Percentiles rank a stretch among this genome's conserved stretches.
Evolutionary conservation across 2,888 invertebrate genomes (phyloP).

Genomic region (Cryptocheilus praepositus): DNA sequence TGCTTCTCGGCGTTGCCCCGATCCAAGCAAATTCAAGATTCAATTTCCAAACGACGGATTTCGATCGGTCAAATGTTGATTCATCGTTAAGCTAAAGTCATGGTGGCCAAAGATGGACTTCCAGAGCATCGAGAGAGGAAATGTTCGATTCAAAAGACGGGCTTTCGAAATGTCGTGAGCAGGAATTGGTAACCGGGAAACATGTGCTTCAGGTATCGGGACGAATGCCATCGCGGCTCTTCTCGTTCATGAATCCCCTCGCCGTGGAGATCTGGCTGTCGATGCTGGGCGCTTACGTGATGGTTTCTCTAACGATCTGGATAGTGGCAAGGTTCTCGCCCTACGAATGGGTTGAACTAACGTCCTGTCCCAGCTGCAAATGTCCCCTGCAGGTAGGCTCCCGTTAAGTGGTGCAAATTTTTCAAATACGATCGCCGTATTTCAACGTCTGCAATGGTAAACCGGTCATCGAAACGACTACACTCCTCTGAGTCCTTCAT

Average conservation of each 20-base stretch:
- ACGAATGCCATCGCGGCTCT: constrained; percentile 82
- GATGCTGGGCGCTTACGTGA: constrained; percentile 85
- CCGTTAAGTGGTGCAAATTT: constrained; percentile 60
- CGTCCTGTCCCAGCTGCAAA: constrained; percentile 78
- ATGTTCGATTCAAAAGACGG: too few relatives aligned
- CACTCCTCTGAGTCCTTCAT: too few relatives aligned
- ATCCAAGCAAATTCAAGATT: too few relatives aligned
- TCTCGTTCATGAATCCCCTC: constrained; percentile 90
- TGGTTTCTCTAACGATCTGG: constrained; percentile 88
- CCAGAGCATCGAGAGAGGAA: too few relatives aligned
- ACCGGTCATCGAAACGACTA: too few relatives aligned
- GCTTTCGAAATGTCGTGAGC: not conserved
- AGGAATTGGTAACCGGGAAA: not conserved
- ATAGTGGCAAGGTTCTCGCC: constrained; percentile 91
- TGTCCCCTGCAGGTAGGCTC: constrained; percentile 73
- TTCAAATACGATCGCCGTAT: too few relatives aligned
- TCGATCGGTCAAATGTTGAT: too few relatives aligned
- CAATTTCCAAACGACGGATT: too few relatives aligned
- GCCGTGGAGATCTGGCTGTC: constrained; percentile 91
- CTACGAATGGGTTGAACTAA: constrained; percentile 85
- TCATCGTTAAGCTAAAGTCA: too few relatives aligned
- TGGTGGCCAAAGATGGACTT: too few relatives aligned
- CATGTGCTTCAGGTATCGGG: constrained; percentile 76
- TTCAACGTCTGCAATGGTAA: too few relatives aligned
- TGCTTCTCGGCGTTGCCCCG: too few relatives aligned